These are phyloP conservation scores for Peromyscus attwateri DNA, from an alignment of 2,797 vertebrate genomes.

Conservation along the genomic window DNA sequence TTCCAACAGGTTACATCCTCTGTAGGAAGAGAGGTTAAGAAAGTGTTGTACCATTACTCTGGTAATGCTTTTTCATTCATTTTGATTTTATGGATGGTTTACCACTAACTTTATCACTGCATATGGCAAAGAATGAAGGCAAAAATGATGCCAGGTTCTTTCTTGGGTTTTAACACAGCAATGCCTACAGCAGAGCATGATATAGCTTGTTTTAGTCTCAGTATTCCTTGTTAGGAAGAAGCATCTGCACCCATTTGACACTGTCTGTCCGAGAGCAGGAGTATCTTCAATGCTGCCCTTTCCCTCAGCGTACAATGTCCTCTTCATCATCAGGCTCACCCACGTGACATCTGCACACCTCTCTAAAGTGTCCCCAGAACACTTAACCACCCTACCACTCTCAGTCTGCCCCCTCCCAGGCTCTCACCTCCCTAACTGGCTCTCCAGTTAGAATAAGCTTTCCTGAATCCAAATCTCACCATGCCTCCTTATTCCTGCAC, in stretches of 20 bases:
- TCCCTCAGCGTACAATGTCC: neutral
- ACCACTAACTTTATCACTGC: slow-evolving; percentile 14
- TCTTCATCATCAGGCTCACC: neutral
- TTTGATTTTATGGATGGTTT: neutral
- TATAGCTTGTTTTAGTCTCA: neutral
- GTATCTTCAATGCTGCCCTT: neutral
- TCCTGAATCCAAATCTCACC: slow-evolving; percentile 21
- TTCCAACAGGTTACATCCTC: neutral
- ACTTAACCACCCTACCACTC: neutral
- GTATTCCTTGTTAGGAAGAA: neutral
- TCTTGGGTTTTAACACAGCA: slow-evolving; percentile 23
- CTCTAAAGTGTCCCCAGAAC: neutral
- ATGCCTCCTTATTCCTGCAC: neutral
- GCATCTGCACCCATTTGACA: neutral
- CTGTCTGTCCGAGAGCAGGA: neutral
- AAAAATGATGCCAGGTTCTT: neutral
- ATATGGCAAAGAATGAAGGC: neutral
- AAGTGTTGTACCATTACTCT: neutral
- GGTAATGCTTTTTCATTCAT: neutral
- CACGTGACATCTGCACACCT: neutral
- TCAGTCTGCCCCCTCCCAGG: neutral
- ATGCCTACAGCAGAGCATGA: neutral
- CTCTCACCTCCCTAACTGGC: neutral
- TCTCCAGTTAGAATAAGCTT: slow-evolving; percentile 35
- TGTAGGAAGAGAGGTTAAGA: neutral